Percentiles rank a stretch among this genome's conserved stretches.
phyloP scores from a whole-genome alignment of 2,888 invertebrate genomes.

The Cyclophora albipunctata region DNA sequence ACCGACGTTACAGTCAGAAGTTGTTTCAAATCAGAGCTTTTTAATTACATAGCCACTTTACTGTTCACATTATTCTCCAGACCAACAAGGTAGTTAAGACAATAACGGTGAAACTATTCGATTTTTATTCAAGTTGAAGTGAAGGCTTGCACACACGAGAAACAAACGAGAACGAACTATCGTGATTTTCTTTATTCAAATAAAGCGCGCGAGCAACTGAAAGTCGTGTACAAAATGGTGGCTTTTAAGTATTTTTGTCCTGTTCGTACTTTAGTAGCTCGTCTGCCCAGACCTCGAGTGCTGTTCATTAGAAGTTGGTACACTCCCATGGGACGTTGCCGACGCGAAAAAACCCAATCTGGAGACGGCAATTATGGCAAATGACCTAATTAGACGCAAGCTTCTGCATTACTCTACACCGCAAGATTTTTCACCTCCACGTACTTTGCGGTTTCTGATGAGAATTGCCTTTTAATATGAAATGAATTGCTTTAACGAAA shows the following conservation, averaged over 20 bases:
- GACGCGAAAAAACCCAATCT: constrained; percentile 71
- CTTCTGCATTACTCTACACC: constrained; percentile 32
- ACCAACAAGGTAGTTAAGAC: constrained; percentile 15
- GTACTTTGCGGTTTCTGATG: constrained; percentile 39
- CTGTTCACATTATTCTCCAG: too few species aligned
- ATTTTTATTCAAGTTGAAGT: constrained; percentile 25
- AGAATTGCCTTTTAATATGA: constrained; percentile 45
- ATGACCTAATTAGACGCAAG: constrained; percentile 61
- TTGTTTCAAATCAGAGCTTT: too few species aligned
- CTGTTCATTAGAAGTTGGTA: constrained; percentile 57
- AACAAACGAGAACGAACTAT: too few species aligned
- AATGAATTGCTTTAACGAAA: constrained; percentile 20
- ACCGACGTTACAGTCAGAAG: too few species aligned
- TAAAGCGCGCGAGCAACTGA: too few species aligned
- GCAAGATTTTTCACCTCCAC: constrained; percentile 48
- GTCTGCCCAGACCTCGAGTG: constrained; percentile 11
- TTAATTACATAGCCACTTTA: too few species aligned
- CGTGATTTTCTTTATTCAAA: too few species aligned
- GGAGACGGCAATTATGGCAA: constrained; percentile 66
- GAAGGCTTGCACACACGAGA: too few species aligned
- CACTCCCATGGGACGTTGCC: constrained; percentile 49
- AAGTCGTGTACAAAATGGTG: neutral
- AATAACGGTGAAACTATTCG: constrained; percentile 25
- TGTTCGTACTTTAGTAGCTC: neutral
- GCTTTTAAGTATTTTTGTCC: too few species aligned